Conservation (phyloP, 2,888 invertebrate species). For the Drosophila colorata region DNA sequence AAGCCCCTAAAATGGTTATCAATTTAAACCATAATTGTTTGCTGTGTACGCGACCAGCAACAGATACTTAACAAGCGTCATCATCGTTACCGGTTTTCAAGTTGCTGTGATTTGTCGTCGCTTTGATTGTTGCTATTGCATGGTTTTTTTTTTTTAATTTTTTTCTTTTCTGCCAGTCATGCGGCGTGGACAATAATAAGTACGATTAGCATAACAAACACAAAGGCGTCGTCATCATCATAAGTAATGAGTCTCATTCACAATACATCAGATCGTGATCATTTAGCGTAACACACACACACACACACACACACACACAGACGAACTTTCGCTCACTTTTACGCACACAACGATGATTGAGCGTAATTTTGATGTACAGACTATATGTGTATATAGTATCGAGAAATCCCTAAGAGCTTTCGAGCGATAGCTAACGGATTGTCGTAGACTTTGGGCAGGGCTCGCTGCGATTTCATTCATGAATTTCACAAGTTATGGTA, state of each 20-base stretch:
- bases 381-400: no score
- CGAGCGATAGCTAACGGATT: background rate
- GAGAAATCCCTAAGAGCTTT: no score
- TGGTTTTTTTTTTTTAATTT: slow-evolving; percentile 3
- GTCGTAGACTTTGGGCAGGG: no score
- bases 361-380: background rate
- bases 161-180: slow-evolving; percentile 56
- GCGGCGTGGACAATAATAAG: slow-evolving; percentile 54
- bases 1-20: background rate
- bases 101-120: slow-evolving; percentile 44
- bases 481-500: background rate
- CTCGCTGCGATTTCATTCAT: slow-evolving; percentile 4
- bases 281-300: background rate
- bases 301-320: background rate
- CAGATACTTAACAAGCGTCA: slow-evolving; percentile 8
- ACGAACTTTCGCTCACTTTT: background rate
- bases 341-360: background rate
- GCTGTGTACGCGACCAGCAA: background rate
- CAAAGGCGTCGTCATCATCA: slow-evolving; percentile 16
- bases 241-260: background rate
- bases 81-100: slow-evolving; percentile 27
- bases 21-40: background rate
- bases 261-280: slow-evolving; percentile 3
- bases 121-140: slow-evolving; percentile 25
- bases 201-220: slow-evolving; percentile 14